These are phyloP conservation scores for Archocentrus centrarchus DNA, from an alignment of 2,113 vertebrate species.

Conservation along the genomic window DNA sequence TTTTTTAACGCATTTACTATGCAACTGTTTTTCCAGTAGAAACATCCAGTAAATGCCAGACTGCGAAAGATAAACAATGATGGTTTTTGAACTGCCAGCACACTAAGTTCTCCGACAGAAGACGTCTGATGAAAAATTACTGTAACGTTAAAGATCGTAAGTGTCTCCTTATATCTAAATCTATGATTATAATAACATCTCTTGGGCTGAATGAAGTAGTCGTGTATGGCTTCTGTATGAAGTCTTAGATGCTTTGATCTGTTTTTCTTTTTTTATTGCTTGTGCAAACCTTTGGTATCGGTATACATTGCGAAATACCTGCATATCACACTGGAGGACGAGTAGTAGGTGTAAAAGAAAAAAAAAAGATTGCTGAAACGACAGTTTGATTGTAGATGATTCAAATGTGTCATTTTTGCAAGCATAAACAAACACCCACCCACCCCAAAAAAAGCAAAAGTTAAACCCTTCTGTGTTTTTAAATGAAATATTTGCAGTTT, in stretches of 20 bases:
- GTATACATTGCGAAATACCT: background rate
- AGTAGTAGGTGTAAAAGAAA: background rate
- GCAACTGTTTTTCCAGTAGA: slow-evolving; percentile 14
- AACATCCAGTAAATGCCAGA: slow-evolving; percentile 22
- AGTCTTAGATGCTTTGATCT: background rate
- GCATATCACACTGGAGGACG: background rate
- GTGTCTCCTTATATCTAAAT: background rate
- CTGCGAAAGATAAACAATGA: slow-evolving; percentile 43
- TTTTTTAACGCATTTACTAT: background rate
- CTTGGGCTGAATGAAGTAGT: background rate
- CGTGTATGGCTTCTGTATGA: background rate
- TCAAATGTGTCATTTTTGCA: background rate
- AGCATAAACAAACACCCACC: no score
- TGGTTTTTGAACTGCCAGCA: slow-evolving; percentile 50
- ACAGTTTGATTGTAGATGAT: background rate
- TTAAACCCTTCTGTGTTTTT: background rate
- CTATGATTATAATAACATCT: background rate
- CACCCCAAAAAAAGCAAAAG: background rate
- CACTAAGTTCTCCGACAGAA: slow-evolving; percentile 54
- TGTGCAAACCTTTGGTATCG: background rate
- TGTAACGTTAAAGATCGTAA: slow-evolving; percentile 69
- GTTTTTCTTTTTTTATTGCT: background rate
- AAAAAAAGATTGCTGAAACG: background rate
- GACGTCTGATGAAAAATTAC: slow-evolving; percentile 77
- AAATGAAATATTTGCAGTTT: background rate